Percentiles rank a stretch among this genome's conserved stretches.
Conservation (phyloP, 2,888 invertebrate species). For the Hydroisotoma schaefferi region DNA sequence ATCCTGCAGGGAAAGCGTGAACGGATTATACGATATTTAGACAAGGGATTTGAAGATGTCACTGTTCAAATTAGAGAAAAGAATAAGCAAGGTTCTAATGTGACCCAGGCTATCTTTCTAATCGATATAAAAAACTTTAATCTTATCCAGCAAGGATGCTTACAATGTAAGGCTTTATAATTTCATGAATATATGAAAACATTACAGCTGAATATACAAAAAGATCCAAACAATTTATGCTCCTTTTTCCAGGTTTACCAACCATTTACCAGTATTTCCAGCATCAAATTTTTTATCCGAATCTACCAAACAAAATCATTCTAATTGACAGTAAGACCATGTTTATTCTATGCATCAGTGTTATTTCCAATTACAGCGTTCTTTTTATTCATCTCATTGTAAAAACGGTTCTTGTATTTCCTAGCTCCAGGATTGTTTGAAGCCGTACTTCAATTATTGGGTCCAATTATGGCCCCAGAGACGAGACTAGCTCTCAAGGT, state of each 20-base stretch:
- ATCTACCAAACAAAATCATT: constrained; percentile 29
- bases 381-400: too few relatives aligned
- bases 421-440: constrained; percentile 27
- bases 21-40: constrained; percentile 30
- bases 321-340: constrained; percentile 30
- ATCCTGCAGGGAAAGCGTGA: constrained; percentile 23
- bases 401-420: too few relatives aligned
- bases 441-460: constrained; percentile 21
- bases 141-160: constrained; percentile 28
- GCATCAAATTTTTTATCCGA: constrained; percentile 32
- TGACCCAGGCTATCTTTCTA: constrained; percentile 31
- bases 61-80: constrained; percentile 26
- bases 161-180: constrained; percentile 21
- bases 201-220: too few relatives aligned
- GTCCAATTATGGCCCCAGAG: constrained; percentile 36
- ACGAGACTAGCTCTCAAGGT: constrained; percentile 31
- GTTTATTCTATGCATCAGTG: too few relatives aligned
- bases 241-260: constrained; percentile 22
- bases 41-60: constrained; percentile 29
- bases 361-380: too few relatives aligned
- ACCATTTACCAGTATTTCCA: constrained; percentile 33
- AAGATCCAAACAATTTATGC: too few relatives aligned
- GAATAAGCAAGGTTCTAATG: constrained; percentile 31
- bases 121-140: constrained; percentile 25
- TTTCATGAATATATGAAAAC: background rate